Conservation (phyloP, 2,797 vertebrate species). For the Ceryle rudis region DNA sequence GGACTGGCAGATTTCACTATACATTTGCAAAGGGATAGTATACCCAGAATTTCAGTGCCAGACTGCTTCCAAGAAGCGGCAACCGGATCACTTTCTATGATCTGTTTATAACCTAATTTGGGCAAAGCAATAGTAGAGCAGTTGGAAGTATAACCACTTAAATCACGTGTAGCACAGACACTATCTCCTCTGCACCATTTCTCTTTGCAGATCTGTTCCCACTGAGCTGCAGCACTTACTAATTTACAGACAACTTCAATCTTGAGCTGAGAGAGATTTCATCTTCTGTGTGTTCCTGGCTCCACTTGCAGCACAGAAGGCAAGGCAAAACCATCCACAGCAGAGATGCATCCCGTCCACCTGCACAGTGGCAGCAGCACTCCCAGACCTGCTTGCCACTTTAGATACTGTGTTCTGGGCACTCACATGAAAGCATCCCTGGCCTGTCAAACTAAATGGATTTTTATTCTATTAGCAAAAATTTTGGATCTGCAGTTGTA, state of each 20-base stretch:
- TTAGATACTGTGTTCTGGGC: neutral
- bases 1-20: neutral
- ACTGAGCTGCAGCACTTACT: neutral
- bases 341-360: neutral
- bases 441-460: neutral
- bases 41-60: neutral
- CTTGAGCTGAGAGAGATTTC: neutral
- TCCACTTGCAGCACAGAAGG: neutral
- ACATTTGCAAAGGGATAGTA: accelerated
- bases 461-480: neutral
- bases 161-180: accelerated
- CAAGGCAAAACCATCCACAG: neutral
- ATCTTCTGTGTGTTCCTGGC: neutral
- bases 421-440: neutral
- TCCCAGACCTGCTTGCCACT: neutral
- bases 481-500: neutral
- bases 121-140: neutral
- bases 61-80: neutral
- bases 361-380: neutral
- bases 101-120: neutral
- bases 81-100: neutral
- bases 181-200: neutral
- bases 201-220: neutral
- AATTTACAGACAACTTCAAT: neutral
- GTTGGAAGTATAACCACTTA: neutral